Base-by-base conservation (phyloP, 2,113 vertebrate species). In the Acanthisitta chloris region DNA sequence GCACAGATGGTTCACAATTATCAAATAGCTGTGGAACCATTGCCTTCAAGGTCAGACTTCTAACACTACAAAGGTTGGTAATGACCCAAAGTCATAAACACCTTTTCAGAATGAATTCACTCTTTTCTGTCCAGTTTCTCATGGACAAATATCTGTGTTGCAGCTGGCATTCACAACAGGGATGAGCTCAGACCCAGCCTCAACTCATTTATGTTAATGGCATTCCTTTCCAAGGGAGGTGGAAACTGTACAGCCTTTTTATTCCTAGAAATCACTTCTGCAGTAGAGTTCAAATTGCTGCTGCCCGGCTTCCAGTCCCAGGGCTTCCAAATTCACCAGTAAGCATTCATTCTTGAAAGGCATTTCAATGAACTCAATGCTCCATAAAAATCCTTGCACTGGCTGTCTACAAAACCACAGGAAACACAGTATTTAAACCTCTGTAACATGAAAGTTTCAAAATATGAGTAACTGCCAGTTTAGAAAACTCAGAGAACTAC, bases 261-360 rank as follows among this genome's bases (percentile, higher is more conserved):
- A 51, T 67, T 92, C 85, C 88, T 93, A 90, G 90, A 96, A 95
- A 69, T 10, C 78, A 43, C 26, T 55, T 28, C 59, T 83, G 51
- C 76, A 74, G 15, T 4, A 52, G 3, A 83, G 33, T 21, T 90
- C 66, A 40, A 46, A 52, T 8, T 58, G 20, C 70, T 86, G 19
- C 58, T 36, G 38, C 55, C 59, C 40, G 4, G 15, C 31, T 62
- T 76, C 26, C 49, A 51, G 31, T 29, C 59, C 48, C 55, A 81
- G 31, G 34, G 42, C 34, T 88, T 81, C 55, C 51, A 77, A 86
- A 73, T 42, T 52, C 59, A 62, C 55, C 51, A 73, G 34, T 7
- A 67, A 85, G 14, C 8, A 4, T 6, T 73, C 38, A 49, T 24
- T 38, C n/a, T 28, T 51, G 36, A 80, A 72, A 74, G n/a, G 19